Percentiles rank a stretch among this genome's conserved stretches.
Conservation (phyloP, 2,113 vertebrate species). For the Petrocephalus microphthalmus region DNA sequence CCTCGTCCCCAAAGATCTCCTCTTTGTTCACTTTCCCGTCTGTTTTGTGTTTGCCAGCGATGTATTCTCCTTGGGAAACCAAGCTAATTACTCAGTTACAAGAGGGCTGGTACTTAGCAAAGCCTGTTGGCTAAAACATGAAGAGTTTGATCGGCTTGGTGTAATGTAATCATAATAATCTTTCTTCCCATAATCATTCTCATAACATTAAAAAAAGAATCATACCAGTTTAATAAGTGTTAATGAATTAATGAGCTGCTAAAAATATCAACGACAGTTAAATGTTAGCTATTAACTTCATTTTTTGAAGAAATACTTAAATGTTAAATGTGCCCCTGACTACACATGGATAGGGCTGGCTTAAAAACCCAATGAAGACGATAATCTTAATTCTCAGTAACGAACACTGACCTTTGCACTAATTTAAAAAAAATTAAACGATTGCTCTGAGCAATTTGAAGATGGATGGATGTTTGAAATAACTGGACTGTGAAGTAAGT, state of each 20-base stretch:
- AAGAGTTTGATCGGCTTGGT: neutral
- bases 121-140: neutral
- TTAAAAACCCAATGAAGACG: neutral
- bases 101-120: neutral
- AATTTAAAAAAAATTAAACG: neutral
- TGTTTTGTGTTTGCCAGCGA: neutral
- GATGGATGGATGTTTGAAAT: neutral
- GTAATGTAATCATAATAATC: neutral
- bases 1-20: slow-evolving; percentile 1
- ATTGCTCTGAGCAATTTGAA: neutral
- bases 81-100: slow-evolving; percentile 8
- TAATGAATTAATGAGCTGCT: slow-evolving; percentile 11
- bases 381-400: neutral
- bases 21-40: neutral
- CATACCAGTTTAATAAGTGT: neutral
- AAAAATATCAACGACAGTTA: neutral
- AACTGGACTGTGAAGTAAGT: neutral
- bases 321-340: neutral
- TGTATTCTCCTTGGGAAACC: neutral
- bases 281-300: neutral
- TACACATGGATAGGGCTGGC: neutral
- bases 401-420: neutral
- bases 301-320: neutral
- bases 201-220: neutral
- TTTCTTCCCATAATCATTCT: neutral